phyloP scores from a whole-genome alignment of 2,888 invertebrate species.

The Rhogogaster chlorosoma region DNA sequence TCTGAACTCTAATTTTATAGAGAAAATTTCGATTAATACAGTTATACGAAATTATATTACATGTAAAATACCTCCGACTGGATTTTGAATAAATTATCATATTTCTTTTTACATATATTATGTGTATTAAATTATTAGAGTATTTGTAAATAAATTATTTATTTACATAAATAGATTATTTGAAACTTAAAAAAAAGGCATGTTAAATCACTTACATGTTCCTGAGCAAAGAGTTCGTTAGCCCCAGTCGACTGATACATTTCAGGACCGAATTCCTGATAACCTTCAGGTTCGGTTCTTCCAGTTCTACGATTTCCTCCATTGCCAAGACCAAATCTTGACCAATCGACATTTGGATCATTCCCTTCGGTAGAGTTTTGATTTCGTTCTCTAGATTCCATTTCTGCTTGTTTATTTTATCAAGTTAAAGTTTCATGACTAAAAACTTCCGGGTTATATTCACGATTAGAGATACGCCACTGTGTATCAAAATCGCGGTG shows the following conservation, averaged over 20 bases:
- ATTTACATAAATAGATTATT: background rate
- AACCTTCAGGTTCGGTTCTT: conserved; percentile 85
- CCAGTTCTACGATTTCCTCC: conserved; percentile 77
- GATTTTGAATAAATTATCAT: background rate
- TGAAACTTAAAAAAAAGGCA: conserved; percentile 3
- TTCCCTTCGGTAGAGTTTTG: conserved; percentile 60
- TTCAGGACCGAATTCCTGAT: conserved; percentile 88
- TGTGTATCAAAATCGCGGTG: background rate
- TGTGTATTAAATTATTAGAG: background rate
- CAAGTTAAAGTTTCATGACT: conserved; percentile 8
- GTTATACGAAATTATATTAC: conserved; percentile 24
- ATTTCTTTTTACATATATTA: background rate
- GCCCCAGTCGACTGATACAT: conserved; percentile 93
- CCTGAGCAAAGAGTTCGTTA: conserved; percentile 94
- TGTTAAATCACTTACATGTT: conserved; percentile 83
- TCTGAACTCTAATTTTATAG: conserved; percentile 83
- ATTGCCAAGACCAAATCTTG: conserved; percentile 79
- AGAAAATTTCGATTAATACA: conserved; percentile 29
- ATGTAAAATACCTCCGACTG: too few relatives aligned
- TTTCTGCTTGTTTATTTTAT: conserved; percentile 51
- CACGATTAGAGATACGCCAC: background rate
- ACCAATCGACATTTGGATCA: conserved; percentile 79
- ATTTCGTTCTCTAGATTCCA: conserved; percentile 65
- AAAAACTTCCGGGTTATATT: background rate
- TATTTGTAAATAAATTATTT: background rate